A percentile compares a stretch with the other conserved stretches of the same genome.
phyloP scores from a whole-genome alignment of 1,140 invertebrate species.

The Cydia strobilella region DNA sequence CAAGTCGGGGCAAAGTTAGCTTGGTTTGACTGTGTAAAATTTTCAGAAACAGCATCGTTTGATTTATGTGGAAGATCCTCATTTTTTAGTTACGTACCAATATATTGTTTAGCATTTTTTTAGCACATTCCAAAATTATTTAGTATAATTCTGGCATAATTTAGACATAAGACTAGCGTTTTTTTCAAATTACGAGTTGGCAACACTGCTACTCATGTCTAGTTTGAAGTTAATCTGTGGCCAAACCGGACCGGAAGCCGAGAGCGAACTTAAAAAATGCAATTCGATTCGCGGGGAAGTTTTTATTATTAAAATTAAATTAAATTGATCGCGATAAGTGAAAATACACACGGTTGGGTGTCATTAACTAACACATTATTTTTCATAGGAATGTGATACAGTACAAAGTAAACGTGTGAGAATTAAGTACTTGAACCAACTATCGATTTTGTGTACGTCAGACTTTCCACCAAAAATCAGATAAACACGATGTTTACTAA shows the following conservation, averaged over 20 bases:
- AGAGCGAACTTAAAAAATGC: not conserved
- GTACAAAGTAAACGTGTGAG: not conserved
- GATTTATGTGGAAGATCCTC: no score
- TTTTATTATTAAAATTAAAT: not conserved
- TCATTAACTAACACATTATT: not conserved
- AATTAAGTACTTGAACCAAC: not conserved
- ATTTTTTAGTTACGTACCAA: no score
- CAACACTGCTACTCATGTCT: no score
- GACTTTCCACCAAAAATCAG: not conserved
- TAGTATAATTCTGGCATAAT: no score
- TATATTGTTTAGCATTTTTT: no score
- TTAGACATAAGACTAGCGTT: no score
- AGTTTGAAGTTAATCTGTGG: no score
- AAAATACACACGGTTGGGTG: not conserved
- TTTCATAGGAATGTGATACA: not conserved
- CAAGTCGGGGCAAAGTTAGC: no score
- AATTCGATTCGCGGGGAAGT: not conserved
- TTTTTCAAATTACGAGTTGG: no score
- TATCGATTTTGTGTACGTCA: conserved; percentile 28
- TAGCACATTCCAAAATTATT: no score
- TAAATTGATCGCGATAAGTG: not conserved
- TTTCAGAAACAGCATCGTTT: no score
- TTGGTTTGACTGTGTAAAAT: no score
- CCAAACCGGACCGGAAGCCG: not conserved
- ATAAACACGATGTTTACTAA: conserved; percentile 56